phyloP scores from a whole-genome alignment of 2,888 invertebrate species.

The Falcaria lacertinaria region DNA sequence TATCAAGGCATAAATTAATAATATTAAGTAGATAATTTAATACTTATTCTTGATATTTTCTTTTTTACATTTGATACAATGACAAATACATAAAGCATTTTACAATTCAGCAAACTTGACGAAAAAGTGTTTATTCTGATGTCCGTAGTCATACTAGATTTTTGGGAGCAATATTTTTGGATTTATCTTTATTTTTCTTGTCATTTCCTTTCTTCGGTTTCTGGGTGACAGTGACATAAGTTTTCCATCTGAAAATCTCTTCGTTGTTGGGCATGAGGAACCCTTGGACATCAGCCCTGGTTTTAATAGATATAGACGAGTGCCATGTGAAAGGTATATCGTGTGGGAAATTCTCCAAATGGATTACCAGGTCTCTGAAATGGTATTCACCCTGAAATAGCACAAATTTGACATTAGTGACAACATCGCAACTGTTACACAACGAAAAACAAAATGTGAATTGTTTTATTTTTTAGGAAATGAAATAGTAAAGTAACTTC shows the following conservation, averaged over 20 bases:
- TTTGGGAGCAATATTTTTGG: background rate
- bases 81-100: no score
- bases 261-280: constrained; percentile 16
- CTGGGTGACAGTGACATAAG: constrained; percentile 19
- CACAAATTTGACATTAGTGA: no score
- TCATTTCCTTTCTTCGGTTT: constrained; percentile 8
- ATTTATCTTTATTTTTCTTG: background rate
- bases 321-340: constrained; percentile 23
- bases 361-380: constrained; percentile 17
- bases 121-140: no score
- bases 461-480: no score
- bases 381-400: constrained; percentile 21
- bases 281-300: constrained; percentile 19
- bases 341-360: constrained; percentile 23
- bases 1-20: no score
- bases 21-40: no score
- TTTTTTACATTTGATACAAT: no score
- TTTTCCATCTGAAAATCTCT: constrained; percentile 18
- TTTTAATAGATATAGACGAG: constrained; percentile 19
- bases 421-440: no score
- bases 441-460: no score
- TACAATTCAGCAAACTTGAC: no score
- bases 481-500: no score
- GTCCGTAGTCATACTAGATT: background rate
- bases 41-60: no score